Evolutionary conservation across 2,113 vertebrate species (phyloP), one percentile per base, ranked within the genome.

Genomic region (Anarhynchus alexandrinus): DNA sequence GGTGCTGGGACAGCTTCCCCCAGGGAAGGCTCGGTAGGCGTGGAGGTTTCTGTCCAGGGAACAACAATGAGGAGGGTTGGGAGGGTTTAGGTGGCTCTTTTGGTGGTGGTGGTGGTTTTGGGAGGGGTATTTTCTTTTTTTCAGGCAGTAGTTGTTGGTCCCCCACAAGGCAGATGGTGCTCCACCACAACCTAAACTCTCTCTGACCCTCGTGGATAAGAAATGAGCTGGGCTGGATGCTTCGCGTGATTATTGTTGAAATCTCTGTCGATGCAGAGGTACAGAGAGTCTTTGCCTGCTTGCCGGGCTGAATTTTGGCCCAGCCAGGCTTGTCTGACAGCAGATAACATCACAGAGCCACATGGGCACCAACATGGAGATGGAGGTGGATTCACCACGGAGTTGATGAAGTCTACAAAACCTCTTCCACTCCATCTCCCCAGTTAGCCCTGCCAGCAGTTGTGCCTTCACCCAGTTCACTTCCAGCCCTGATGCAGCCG

Each of bases 1-100:
- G 0, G 52, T 8, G 57, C 69, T 27, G 70, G 88, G 54, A 38
- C 5, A 4, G 42, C 25, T 58, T n/a, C 11, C 34, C 49, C 12
- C 0, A 0, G 11, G n/a, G n/a, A 51, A 71, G 40, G 8, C 32
- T 47, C 4, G 5, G 74, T 2, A 32, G 82, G 65, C 65, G 47
- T 3, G 23, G 64, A 42, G 64, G 13, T 21, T 79, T 72, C 49
- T 40, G 43, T 6, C 47, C 85, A n/a, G 62, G 49, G 67, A 88
- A 15, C 34, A 80, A 14, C 58, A 22, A 89, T 51, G 23, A 52
- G 30, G n/a, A 72, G 36, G 27, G 15, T 5, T 76, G 43, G 26
- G 27, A 19, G 12, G 4, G 11, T 2, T 78, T n/a, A 6, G 32
- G 49, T 11, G 26, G 16, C 3, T 61, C 36, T 16, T n/a, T 9